Evolutionary conservation across 2,113 vertebrate species (phyloP).

Genomic region (Prietella phreatophila): DNA sequence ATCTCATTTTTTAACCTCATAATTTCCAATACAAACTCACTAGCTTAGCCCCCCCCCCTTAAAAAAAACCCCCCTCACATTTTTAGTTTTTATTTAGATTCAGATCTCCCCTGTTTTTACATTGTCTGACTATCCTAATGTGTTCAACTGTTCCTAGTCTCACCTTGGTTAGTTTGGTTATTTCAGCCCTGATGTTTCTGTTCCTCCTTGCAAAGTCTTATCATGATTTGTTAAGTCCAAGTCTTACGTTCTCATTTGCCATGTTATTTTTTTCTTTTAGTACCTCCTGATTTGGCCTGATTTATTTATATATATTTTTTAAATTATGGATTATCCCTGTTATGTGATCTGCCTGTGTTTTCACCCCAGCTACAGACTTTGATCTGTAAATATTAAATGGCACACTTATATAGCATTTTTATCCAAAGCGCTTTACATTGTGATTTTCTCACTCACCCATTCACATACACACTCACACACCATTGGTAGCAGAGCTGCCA

Average conservation of each 20-base stretch:
- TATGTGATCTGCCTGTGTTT: background rate
- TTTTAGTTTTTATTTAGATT: background rate
- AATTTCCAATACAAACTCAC: background rate
- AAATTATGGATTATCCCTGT: background rate
- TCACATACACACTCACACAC: too few relatives aligned
- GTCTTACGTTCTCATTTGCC: background rate
- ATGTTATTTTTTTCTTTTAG: background rate
- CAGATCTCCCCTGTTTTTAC: background rate
- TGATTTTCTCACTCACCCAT: too few relatives aligned
- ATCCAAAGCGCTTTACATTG: too few relatives aligned
- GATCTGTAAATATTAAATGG: too few relatives aligned
- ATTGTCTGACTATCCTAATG: background rate
- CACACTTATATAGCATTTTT: too few relatives aligned
- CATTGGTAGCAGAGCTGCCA: too few relatives aligned
- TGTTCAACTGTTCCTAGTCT: background rate
- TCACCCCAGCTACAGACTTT: background rate
- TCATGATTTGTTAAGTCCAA: background rate
- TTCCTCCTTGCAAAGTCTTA: background rate
- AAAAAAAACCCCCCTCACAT: too few relatives aligned
- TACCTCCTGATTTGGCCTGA: background rate
- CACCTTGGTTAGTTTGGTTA: background rate
- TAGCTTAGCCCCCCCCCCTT: background rate
- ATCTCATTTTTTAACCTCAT: background rate
- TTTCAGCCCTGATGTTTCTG: background rate
- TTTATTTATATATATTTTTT: background rate